These are phyloP conservation scores for Leistus spinibarbis DNA, from an alignment of 2,888 invertebrate species.

Conservation along the genomic window DNA sequence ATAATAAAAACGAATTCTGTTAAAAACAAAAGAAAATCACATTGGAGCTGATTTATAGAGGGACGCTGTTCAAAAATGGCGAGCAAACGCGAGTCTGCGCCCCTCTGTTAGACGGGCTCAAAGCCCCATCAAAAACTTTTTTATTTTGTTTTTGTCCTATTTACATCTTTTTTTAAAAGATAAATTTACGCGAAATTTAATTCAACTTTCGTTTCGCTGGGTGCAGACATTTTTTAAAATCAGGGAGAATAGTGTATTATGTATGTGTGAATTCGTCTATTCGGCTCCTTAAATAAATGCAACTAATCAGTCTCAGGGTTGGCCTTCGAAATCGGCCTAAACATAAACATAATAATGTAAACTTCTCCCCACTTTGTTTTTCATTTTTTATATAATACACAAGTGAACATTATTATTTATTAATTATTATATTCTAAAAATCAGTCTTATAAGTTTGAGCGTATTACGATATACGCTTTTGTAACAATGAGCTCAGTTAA, in stretches of 20 bases:
- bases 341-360: not conserved
- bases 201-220: not conserved
- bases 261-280: constrained; percentile 21
- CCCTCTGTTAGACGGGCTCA: constrained; percentile 52
- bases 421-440: constrained; percentile 32
- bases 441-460: constrained; percentile 34
- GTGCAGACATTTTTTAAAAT: not conserved
- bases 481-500: constrained; percentile 35
- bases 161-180: constrained; percentile 54
- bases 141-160: constrained; percentile 46
- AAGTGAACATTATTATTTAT: not conserved
- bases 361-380: not conserved
- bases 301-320: constrained; percentile 37
- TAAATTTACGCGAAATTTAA: constrained; percentile 29
- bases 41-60: constrained; percentile 40
- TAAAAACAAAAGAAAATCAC: constrained; percentile 34
- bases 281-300: constrained; percentile 31
- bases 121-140: constrained; percentile 46
- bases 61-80: constrained; percentile 4
- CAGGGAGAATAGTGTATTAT: not conserved
- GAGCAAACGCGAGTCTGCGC: not conserved
- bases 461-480: constrained; percentile 17
- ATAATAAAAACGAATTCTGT: constrained; percentile 39
- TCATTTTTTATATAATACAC: not conserved
- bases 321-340: constrained; percentile 2